phyloP scores from a whole-genome alignment of 2,797 vertebrate genomes.

The Telmatherina bonti region DNA sequence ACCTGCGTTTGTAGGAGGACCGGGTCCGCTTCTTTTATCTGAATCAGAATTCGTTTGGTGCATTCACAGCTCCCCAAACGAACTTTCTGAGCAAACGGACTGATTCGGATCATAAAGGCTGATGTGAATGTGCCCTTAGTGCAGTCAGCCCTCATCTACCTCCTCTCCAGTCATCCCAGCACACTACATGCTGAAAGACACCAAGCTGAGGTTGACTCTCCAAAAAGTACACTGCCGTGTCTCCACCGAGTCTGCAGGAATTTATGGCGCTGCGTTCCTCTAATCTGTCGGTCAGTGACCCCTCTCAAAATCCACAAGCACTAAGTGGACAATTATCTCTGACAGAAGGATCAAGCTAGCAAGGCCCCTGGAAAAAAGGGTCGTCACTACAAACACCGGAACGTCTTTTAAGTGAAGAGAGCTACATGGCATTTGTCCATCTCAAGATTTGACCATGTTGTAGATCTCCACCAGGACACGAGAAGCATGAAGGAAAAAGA shows the following conservation, averaged over 20 bases:
- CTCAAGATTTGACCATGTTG: not conserved
- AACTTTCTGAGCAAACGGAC: too few relatives aligned
- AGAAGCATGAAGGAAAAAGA: not conserved
- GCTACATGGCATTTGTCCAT: constrained; percentile 1
- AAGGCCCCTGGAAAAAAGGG: not conserved
- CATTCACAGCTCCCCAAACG: too few relatives aligned
- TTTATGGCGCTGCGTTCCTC: not conserved
- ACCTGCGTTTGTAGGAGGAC: too few relatives aligned
- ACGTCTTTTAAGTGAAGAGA: constrained; percentile 5
- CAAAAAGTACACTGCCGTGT: not conserved
- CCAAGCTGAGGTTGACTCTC: not conserved
- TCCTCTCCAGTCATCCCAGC: too few relatives aligned
- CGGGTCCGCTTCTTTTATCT: too few relatives aligned
- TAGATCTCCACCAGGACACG: not conserved
- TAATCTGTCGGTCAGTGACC: not conserved
- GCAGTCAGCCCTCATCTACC: too few relatives aligned
- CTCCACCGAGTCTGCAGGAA: not conserved
- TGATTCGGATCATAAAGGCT: too few relatives aligned
- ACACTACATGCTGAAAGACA: not conserved
- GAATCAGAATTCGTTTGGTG: too few relatives aligned
- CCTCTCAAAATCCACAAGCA: constrained; percentile 1
- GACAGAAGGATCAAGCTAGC: not conserved
- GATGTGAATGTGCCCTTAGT: too few relatives aligned
- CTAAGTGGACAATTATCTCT: not conserved
- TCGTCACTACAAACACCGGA: not conserved